A percentile compares a stretch with the other conserved stretches of the same genome.
phyloP scores from a whole-genome alignment of 2,113 vertebrate genomes.

The Hirundichthys speculiger region DNA sequence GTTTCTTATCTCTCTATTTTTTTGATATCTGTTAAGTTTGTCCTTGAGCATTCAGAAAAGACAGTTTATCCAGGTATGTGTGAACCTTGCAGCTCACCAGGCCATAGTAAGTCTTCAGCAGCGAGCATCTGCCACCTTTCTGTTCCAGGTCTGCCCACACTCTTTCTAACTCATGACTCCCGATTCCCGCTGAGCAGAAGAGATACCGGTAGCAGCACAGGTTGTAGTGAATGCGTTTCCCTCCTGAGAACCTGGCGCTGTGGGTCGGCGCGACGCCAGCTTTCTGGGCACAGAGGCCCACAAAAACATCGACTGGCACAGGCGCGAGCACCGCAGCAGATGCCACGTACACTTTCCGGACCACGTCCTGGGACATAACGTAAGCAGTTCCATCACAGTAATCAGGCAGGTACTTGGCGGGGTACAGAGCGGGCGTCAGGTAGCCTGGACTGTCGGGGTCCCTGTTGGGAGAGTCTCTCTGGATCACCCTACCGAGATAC shows the following conservation, averaged over 20 bases:
- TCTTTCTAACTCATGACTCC: constrained; percentile 70
- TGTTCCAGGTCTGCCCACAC: constrained; percentile 85
- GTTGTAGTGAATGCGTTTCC: constrained; percentile 87
- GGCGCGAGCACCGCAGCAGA: constrained; percentile 62
- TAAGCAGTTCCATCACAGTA: constrained; percentile 86
- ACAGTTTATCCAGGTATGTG: constrained; percentile 89
- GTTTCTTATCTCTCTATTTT: not conserved
- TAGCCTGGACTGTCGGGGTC: constrained; percentile 79
- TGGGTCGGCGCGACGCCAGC: constrained; percentile 86
- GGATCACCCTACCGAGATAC: constrained; percentile 87
- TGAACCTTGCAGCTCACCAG: constrained; percentile 88
- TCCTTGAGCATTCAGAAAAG: too few species aligned
- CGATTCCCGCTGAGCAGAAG: constrained; percentile 85
- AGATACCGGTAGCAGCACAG: constrained; percentile 91
- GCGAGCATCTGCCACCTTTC: constrained; percentile 70
- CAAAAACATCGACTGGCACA: constrained; percentile 81
- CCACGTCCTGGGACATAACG: constrained; percentile 88
- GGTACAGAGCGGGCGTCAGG: constrained; percentile 77
- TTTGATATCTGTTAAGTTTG: constrained; percentile 64
- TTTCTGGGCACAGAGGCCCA: constrained; percentile 86
- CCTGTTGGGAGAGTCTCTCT: constrained; percentile 80
- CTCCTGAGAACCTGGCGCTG: constrained; percentile 89
- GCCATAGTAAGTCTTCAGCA: constrained; percentile 88
- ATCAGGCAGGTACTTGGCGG: constrained; percentile 84
- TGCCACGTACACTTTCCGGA: constrained; percentile 86